Percentiles rank a stretch among this genome's conserved stretches.
Evolutionary conservation across 2,888 invertebrate genomes (phyloP).

Genomic region (Coleophora flavipennella): DNA sequence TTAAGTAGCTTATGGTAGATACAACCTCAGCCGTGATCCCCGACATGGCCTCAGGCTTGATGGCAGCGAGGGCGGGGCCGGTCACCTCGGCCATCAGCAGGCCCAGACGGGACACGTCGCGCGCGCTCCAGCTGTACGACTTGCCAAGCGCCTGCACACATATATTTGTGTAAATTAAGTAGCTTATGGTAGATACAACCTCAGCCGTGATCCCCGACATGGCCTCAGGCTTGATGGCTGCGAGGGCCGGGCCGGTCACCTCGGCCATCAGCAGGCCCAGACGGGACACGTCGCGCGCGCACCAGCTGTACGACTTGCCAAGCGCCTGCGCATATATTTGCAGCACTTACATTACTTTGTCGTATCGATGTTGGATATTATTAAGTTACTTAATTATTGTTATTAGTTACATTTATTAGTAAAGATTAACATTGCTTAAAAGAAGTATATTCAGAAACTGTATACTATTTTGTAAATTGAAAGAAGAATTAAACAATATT

Average conservation of each 20-base stretch:
- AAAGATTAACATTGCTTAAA: too few relatives aligned
- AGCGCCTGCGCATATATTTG: conserved; percentile 32
- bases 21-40: conserved; percentile 58
- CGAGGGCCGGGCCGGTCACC: conserved; percentile 40
- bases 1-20: too few relatives aligned
- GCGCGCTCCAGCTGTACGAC: conserved; percentile 55
- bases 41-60: conserved; percentile 50
- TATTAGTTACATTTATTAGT: too few relatives aligned
- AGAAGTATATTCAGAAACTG: too few relatives aligned
- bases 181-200: too few relatives aligned
- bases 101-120: conserved; percentile 51
- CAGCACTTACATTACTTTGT: neutral
- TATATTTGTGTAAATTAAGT: too few relatives aligned
- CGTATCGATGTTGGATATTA: neutral
- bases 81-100: conserved; percentile 47
- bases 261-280: conserved; percentile 50
- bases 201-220: conserved; percentile 52
- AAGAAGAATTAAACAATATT: too few relatives aligned
- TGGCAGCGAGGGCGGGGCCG: conserved; percentile 37
- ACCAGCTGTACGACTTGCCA: conserved; percentile 60
- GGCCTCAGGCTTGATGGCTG: conserved; percentile 47
- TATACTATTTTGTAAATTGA: too few relatives aligned
- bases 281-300: conserved; percentile 49
- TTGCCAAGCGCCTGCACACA: conserved; percentile 57
- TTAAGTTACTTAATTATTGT: too few relatives aligned